Evolutionary conservation across 2,888 invertebrate genomes (phyloP), one percentile per base, ranked within the genome.

Genomic region (Hirtodrosophila alboralis): DNA sequence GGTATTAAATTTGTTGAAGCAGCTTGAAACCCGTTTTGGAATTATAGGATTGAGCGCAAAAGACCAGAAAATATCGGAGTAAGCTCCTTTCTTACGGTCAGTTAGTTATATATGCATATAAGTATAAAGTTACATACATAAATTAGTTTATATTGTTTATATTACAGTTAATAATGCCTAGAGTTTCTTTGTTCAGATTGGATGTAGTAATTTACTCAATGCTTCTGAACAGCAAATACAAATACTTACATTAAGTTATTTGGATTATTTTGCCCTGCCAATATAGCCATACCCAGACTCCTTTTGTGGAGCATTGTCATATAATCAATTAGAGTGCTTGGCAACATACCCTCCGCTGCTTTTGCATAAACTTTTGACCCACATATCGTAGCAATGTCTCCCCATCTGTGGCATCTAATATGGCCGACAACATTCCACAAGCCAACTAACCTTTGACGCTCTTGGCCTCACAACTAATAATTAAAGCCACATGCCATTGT

Each of bases 391-490:
- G 36, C 9, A 18, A 16, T 13, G 12, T 3, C 28, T 18, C 13
- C 23, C 41, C 37, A 34, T 34, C 28, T 34, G 37, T 51, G 53
- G 47, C 57, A 48, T 27, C 36, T 10, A 1, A 36, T 13, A 47
- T 43, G 23, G 53, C 16, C 30, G 13, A 8, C 31, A 44, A 40
- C 47, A 41, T 36, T 16, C 26, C 43, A 28, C 18, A 53, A 31
- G 53, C 10, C 43, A 37, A 27, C 23, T 47, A 58, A 62, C 54
- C 54, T 57, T 47, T 64, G 34, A 7, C 60, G 13, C 13, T n/a
- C n/a, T 66, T 68, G 57, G 40, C 53, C 52, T 43, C 18, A 47
- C 36, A 52, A 62, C 61, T 60, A 69, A 78, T 78, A 75, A 81
- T 69, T 69, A 66, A 61, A 51, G 52, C 47, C 60, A 58, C 47